These are phyloP conservation scores for Stigmatopora nigra DNA, from an alignment of 2,113 vertebrate species.

Conservation along the genomic window DNA sequence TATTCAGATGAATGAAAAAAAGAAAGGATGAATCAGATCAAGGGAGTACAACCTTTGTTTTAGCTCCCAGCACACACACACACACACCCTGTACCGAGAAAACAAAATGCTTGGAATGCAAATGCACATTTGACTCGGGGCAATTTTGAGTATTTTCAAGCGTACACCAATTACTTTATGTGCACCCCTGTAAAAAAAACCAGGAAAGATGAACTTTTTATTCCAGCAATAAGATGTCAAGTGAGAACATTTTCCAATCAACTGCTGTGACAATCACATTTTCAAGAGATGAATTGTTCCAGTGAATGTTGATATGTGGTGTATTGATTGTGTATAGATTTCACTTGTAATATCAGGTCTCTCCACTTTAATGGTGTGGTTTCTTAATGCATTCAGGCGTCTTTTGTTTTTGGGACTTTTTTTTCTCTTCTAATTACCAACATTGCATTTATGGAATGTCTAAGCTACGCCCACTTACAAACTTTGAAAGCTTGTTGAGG, in stretches of 20 bases:
- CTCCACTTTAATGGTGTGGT: not conserved
- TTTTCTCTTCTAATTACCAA: not conserved
- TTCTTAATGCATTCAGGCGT: not conserved
- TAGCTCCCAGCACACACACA: too few species aligned
- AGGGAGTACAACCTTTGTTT: too few species aligned
- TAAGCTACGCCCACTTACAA: not conserved
- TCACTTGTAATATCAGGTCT: not conserved
- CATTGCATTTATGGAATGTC: not conserved
- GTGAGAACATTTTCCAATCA: not conserved
- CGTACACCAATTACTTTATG: too few species aligned
- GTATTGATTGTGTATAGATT: not conserved
- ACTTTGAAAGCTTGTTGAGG: not conserved
- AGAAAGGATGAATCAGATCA: too few species aligned
- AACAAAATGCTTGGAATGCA: too few species aligned
- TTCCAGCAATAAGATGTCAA: slow-evolving; percentile 41
- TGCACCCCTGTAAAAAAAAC: too few species aligned
- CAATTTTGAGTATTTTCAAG: too few species aligned
- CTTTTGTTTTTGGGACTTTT: not conserved
- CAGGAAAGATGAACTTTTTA: slow-evolving; percentile 4
- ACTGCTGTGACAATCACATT: slow-evolving; percentile 51
- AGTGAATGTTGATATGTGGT: not conserved
- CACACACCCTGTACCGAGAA: too few species aligned
- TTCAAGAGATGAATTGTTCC: slow-evolving; percentile 20
- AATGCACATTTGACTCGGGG: too few species aligned
- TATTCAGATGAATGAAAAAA: too few species aligned